Evolutionary conservation across 2,888 invertebrate species (phyloP).

Genomic region (Caenorhabditis macrosperma): DNA sequence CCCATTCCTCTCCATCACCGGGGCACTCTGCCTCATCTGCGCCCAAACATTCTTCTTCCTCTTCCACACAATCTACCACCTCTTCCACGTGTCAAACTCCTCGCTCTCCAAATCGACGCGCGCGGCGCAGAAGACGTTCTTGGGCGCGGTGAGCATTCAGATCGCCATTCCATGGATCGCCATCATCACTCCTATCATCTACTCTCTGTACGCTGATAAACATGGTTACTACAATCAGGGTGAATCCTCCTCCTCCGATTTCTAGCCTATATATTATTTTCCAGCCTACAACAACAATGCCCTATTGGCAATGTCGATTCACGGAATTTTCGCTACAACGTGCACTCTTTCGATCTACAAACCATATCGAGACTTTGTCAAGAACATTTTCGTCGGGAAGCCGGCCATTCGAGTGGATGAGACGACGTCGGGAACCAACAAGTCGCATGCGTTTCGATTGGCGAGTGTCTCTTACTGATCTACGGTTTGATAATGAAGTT

Average conservation of each 20-base stretch:
- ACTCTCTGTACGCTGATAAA: conserved; percentile 22
- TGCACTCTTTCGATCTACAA: conserved; percentile 28
- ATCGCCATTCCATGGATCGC: conserved; percentile 14
- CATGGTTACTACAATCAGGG: conserved; percentile 43
- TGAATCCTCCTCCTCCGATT: neutral
- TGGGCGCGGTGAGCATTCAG: conserved; percentile 11
- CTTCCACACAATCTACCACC: conserved; percentile 10
- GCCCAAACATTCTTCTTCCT: conserved; percentile 19
- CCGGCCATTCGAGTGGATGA: neutral
- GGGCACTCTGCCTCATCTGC: neutral
- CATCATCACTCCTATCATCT: conserved; percentile 6
- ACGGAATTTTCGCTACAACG: conserved; percentile 9
- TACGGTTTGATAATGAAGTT: no score
- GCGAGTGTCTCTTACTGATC: conserved; percentile 4
- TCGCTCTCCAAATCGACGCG: neutral
- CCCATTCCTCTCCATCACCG: conserved; percentile 22
- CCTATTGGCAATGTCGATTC: conserved; percentile 27
- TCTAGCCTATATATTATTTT: neutral
- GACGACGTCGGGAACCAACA: neutral
- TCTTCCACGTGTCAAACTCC: neutral
- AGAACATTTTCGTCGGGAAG: neutral
- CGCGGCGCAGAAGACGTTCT: conserved; percentile 21
- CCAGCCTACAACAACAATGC: conserved; percentile 34
- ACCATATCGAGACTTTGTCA: conserved; percentile 27
- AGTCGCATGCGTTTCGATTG: neutral